Evolutionary conservation across 2,888 invertebrate genomes (phyloP), one percentile per base, ranked within the genome.

Genomic region (Drosophila multiciliata): DNA sequence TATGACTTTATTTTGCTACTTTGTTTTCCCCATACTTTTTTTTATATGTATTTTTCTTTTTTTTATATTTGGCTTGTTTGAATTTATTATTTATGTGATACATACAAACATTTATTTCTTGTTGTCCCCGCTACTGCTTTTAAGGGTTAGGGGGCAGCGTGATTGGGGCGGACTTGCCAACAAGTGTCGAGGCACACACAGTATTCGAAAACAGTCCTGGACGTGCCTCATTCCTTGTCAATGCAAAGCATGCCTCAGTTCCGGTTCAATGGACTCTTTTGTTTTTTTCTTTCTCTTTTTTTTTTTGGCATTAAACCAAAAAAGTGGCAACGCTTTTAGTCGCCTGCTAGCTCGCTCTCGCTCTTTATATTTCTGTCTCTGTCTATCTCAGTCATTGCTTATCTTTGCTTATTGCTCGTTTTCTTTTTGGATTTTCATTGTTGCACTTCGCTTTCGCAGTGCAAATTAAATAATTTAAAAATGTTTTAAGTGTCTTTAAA

Each of bases 261-360:
- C 75, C 76, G 71, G 80, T 80, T 77, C 76, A 77, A 77, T 58
- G 77, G 69, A 77, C 75, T 33, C 38, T 55, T 70, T 48, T 53
- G 29, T 29, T 38, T 20, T 23, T 23, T 20, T 38, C 1, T 26
- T 23, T 17, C 26, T 23, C n/a, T 8, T 17, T 45, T 65, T 23
- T 23, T 23, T 73, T 61, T 66, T 78, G 80, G 76, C 76, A 69
- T 33, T 49, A 54, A 59, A 55, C 75, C 76, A 79, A 76, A 74
- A 77, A 64, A 57, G 64, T 74, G 61, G 76, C 76, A 79, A 75
- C 62, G 62, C 69, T 77, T 52, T 55, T 42, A 20, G 20, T 54
- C 23, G 35, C 64, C 53, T 29, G 48, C 55, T 50, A n/a, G 35
- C 62, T 53, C 35, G 33, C 60, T 36, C 63, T 50, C 52, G 20